A percentile compares a stretch with the other conserved stretches of the same genome.
Evolutionary conservation across 2,113 vertebrate species (phyloP).

Genomic region (Leucosticte australis): DNA sequence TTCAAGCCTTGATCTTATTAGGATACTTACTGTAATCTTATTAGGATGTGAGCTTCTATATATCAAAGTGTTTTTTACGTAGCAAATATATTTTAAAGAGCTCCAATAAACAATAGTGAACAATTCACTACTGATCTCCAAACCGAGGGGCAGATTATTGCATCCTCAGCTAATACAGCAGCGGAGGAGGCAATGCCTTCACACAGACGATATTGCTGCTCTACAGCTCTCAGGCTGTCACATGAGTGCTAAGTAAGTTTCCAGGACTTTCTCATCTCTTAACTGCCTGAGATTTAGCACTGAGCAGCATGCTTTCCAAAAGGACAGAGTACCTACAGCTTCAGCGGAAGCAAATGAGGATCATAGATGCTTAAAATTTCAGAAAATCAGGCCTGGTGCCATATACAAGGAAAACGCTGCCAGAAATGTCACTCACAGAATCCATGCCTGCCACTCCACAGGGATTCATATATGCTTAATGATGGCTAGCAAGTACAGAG

Average conservation of each 20-base stretch:
- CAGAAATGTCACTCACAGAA: constrained; percentile 62
- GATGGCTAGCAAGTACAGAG: constrained; percentile 57
- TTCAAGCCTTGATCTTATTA: constrained; percentile 68
- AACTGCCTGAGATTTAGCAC: constrained; percentile 26
- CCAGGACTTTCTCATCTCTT: constrained; percentile 27
- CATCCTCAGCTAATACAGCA: constrained; percentile 8
- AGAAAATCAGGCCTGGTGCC: constrained; percentile 50
- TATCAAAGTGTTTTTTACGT: constrained; percentile 64
- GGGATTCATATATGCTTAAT: constrained; percentile 50
- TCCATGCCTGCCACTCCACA: constrained; percentile 35
- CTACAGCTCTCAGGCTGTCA: neutral
- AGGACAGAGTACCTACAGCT: constrained; percentile 35
- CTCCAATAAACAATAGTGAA: constrained; percentile 42
- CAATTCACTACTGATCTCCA: constrained; percentile 42
- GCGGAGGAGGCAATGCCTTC: neutral
- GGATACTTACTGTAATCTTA: constrained; percentile 67
- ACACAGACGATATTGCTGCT: neutral
- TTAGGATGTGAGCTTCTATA: constrained; percentile 59
- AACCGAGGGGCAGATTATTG: constrained; percentile 3
- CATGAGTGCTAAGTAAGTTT: constrained; percentile 4
- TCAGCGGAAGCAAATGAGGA: constrained; percentile 29
- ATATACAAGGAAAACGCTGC: constrained; percentile 4
- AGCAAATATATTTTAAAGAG: constrained; percentile 60
- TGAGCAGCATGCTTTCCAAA: constrained; percentile 25
- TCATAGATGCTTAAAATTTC: constrained; percentile 46